Evolutionary conservation across 2,888 invertebrate genomes (phyloP).

Genomic region (Trachelus troglodyta): DNA sequence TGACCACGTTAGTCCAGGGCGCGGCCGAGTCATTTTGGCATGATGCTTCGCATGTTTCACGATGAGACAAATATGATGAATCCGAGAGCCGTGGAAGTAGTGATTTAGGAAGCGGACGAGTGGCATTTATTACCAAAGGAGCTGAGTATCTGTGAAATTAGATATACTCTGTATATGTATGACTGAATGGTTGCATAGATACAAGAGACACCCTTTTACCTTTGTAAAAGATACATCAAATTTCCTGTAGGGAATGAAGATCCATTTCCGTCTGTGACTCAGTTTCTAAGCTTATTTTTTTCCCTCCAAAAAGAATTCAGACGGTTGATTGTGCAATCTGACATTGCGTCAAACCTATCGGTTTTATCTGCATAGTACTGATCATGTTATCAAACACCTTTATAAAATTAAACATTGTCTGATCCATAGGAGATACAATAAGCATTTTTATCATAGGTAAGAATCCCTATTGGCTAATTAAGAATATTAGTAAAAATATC

Average conservation of each 20-base stretch:
- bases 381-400: background rate
- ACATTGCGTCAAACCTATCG: background rate
- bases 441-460: background rate
- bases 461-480: background rate
- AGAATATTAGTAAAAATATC: background rate
- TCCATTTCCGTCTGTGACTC: background rate
- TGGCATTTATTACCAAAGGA: background rate
- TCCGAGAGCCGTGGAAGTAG: background rate
- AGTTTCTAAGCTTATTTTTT: background rate
- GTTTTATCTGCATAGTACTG: background rate
- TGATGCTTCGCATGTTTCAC: background rate
- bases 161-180: background rate
- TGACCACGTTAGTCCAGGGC: background rate
- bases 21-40: background rate
- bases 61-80: background rate
- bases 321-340: background rate
- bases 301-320: background rate
- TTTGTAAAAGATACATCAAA: constrained; percentile 9
- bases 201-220: constrained; percentile 3
- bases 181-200: constrained; percentile 4
- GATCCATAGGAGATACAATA: background rate
- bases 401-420: background rate
- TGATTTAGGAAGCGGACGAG: background rate
- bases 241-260: background rate
- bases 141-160: background rate